phyloP scores from a whole-genome alignment of 2,113 vertebrate genomes.

The Anas platyrhynchos region DNA sequence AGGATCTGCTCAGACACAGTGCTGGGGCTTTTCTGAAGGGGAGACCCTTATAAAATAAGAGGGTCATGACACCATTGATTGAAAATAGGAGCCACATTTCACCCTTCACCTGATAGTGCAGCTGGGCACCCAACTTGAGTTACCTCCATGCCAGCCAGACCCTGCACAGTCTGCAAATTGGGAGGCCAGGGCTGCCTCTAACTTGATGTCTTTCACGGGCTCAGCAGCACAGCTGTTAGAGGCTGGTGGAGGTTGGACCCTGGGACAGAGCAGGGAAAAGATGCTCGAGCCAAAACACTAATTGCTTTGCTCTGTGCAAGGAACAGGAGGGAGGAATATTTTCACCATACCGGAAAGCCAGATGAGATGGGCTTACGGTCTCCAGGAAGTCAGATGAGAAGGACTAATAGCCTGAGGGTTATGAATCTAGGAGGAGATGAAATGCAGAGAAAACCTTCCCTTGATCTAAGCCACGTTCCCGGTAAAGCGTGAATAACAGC shows the following conservation, averaged over 20 bases:
- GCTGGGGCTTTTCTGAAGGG: background rate
- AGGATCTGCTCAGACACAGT: background rate
- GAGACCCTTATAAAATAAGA: background rate
- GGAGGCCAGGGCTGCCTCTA: no score
- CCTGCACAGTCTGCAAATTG: background rate
- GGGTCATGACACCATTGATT: background rate
- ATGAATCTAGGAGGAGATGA: background rate
- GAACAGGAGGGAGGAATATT: background rate
- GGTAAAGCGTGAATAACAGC: fast-evolving
- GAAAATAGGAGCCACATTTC: background rate
- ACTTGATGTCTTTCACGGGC: fast-evolving
- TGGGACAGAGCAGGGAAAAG: background rate
- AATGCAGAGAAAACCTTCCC: background rate
- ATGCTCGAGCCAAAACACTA: background rate
- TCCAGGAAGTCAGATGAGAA: background rate
- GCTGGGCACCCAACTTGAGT: background rate
- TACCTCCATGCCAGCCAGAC: background rate
- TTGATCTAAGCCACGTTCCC: background rate
- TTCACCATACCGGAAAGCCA: background rate
- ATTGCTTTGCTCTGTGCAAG: background rate
- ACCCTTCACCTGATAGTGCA: background rate
- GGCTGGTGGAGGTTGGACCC: background rate
- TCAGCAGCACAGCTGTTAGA: fast-evolving
- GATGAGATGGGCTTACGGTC: background rate
- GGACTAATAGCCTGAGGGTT: background rate